Evolutionary conservation across 2,888 invertebrate species (phyloP), one percentile per base, ranked within the genome.

Genomic region (Neocrepidodera transversa): DNA sequence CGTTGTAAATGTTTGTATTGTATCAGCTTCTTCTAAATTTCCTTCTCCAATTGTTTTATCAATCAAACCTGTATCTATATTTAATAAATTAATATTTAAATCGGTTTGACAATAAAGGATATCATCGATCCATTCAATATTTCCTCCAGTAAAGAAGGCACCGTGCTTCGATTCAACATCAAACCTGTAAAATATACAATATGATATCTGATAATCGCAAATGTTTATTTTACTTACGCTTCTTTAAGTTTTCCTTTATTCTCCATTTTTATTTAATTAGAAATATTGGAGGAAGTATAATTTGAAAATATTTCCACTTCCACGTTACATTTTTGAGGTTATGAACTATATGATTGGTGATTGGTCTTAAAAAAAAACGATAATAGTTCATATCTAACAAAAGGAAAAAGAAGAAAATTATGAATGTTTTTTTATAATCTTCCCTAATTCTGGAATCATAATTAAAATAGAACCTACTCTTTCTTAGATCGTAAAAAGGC

Each of bases 111-210:
- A 95, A 35, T 92, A 85, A 23, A 95, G 79, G 52, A 85, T 79
- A 81, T 92, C 86, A 26, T 80, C 77, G 51, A 88, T 86, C 88
- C 92, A 91, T 80, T 86, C 84, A 38, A 93, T 83, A 71, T 87
- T 86, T 55, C 93, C 93, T 6, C 93, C 92, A 0, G 90, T 91
- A 71, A 88, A 94, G 76, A 93, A 93, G 17, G 93, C 91, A 58
- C 87, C 87, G 74, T 89, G 86, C 70, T 88, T 88, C 2, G 86
- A 83, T 71, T 87, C 86, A 51, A 88, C 87, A 60, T 90, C 88
- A 79, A 87, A 93, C 63, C 93, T 94, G 73, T 42, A 79, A 83
- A 59, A 65, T 59, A 42, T 8, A 47, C 2, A 17, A 35, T 35
- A 13, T 2, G 5, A 57, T 53, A 58, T 45, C 26, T 11, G 7